These are phyloP conservation scores for Microdon myrmicae DNA, from an alignment of 2,888 invertebrate genomes.

Conservation along the genomic window DNA sequence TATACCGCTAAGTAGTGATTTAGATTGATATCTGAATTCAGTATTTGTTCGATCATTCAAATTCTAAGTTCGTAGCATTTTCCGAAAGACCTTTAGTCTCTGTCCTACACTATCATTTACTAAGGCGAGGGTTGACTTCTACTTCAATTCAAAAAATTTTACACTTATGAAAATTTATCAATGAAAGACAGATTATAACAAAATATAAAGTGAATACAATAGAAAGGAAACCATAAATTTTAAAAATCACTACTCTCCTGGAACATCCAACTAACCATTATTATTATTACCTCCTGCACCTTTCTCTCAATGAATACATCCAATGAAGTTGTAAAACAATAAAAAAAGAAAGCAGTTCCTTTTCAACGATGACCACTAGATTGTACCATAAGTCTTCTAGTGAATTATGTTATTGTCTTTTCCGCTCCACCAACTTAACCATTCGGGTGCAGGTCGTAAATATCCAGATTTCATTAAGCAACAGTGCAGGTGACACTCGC, in stretches of 20 bases:
- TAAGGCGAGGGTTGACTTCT: too few species aligned
- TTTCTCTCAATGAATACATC: conserved; percentile 4
- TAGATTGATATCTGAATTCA: too few species aligned
- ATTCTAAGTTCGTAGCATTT: too few species aligned
- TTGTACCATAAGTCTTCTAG: conserved; percentile 39
- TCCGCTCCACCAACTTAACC: conserved; percentile 29
- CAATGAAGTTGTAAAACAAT: too few species aligned
- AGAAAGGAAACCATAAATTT: background rate
- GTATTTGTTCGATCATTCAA: too few species aligned
- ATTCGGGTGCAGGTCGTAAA: conserved; percentile 38
- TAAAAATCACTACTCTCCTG: conserved; percentile 1
- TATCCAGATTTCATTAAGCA: conserved; percentile 32
- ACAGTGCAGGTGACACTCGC: conserved; percentile 39
- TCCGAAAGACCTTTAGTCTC: too few species aligned
- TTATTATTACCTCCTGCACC: background rate
- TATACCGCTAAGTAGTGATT: too few species aligned
- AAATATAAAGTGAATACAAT: background rate
- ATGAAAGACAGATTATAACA: background rate
- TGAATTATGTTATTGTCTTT: conserved; percentile 42
- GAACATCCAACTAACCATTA: background rate
- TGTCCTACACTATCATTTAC: too few species aligned
- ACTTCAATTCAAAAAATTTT: too few species aligned
- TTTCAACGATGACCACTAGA: conserved; percentile 23
- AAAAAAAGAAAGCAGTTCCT: too few species aligned
- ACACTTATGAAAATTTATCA: too few species aligned